Evolutionary conservation across 1,140 invertebrate species (phyloP).

Genomic region (Drosophila kikkawai): DNA sequence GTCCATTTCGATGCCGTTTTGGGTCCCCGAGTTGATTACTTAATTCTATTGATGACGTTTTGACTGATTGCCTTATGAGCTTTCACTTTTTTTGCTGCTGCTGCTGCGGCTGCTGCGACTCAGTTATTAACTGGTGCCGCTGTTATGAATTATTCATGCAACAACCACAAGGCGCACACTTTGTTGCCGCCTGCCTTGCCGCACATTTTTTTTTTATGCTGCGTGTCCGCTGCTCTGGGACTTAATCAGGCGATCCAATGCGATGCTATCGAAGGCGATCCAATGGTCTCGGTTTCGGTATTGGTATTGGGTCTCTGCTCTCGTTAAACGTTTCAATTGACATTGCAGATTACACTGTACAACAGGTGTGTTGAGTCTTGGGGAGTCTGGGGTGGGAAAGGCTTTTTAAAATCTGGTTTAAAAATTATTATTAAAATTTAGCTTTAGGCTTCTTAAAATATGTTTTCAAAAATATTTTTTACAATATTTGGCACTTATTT

Average conservation of each 20-base stretch:
- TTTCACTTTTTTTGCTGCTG: conserved; percentile 75
- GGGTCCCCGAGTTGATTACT: conserved; percentile 76
- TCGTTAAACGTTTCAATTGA: conserved; percentile 80
- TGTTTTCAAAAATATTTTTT: too few species aligned
- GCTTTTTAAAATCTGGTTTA: background rate
- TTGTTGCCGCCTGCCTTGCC: conserved; percentile 55
- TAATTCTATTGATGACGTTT: conserved; percentile 85
- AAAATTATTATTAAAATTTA: background rate
- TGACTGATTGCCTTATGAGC: conserved; percentile 84
- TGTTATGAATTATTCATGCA: conserved; percentile 83
- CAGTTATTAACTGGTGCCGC: conserved; percentile 74
- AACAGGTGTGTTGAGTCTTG: conserved; percentile 12
- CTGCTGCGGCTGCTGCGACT: conserved; percentile 35
- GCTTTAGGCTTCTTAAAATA: too few species aligned
- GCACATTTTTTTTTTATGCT: conserved; percentile 23
- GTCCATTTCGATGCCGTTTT: conserved; percentile 16
- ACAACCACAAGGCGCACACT: conserved; percentile 69
- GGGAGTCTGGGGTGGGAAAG: background rate
- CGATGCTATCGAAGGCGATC: conserved; percentile 25
- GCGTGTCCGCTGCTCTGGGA: conserved; percentile 59
- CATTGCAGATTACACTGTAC: conserved; percentile 57
- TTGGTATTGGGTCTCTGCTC: conserved; percentile 46
- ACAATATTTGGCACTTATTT: too few species aligned
- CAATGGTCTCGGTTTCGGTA: conserved; percentile 8
- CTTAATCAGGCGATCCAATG: conserved; percentile 61